Evolutionary conservation across 2,797 vertebrate genomes (phyloP).

Genomic region (Myoxocephalus aenaeus): DNA sequence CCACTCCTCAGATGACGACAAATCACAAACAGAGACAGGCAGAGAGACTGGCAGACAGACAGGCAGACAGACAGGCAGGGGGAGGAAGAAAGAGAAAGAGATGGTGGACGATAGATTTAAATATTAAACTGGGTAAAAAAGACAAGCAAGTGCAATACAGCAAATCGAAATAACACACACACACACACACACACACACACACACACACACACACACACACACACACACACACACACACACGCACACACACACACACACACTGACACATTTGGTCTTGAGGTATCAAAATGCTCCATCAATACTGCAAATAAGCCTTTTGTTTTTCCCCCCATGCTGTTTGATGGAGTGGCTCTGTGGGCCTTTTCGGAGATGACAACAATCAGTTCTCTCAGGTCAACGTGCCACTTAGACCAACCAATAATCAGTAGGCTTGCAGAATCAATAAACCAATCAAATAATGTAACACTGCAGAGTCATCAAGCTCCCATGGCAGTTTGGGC

Average conservation of each 20-base stretch:
- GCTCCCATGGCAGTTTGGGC: constrained; percentile 34
- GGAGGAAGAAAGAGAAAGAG: constrained; percentile 11
- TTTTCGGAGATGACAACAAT: constrained; percentile 46
- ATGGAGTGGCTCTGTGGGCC: constrained; percentile 29
- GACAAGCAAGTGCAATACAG: not conserved
- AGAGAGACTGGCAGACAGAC: constrained; percentile 10
- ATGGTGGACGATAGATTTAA: not conserved
- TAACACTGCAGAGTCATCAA: constrained; percentile 65
- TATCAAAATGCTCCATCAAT: constrained; percentile 19
- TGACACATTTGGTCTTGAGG: not conserved
- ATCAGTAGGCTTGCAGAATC: constrained; percentile 54
- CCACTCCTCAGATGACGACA: constrained; percentile 67
- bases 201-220: no score
- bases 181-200: not conserved
- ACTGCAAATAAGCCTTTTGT: not conserved
- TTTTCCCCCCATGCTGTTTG: constrained; percentile 30
- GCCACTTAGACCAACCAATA: constrained; percentile 55
- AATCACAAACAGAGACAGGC: constrained; percentile 29
- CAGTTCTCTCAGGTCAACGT: constrained; percentile 56
- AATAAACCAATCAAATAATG: constrained; percentile 73
- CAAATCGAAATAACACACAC: not conserved
- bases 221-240: no score
- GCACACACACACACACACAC: not conserved
- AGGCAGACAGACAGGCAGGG: constrained; percentile 20
- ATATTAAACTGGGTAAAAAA: not conserved